Evolutionary conservation across 2,797 vertebrate genomes (phyloP).

Genomic region (Anguilla megastoma): DNA sequence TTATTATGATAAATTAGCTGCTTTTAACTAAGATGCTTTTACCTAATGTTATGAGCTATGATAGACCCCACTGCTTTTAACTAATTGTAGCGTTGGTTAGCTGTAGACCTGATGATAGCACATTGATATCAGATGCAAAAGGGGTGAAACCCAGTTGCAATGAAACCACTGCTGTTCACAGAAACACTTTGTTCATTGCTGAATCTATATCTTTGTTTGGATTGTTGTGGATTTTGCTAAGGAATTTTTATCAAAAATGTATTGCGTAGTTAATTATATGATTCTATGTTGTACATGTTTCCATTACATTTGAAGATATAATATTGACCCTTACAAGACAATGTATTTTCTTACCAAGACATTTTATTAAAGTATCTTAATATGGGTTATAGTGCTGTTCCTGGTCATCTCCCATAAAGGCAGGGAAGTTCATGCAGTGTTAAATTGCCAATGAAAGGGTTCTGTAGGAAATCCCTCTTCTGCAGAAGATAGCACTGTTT

Average conservation of each 20-base stretch:
- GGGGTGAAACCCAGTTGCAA: not conserved
- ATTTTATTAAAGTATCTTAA: not conserved
- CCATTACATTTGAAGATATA: conserved; percentile 14
- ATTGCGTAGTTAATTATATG: not conserved
- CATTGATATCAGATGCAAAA: no score
- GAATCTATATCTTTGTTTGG: not conserved
- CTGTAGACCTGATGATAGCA: no score
- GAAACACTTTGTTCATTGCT: not conserved
- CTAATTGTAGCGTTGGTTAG: no score
- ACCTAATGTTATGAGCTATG: no score
- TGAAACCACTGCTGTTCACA: not conserved
- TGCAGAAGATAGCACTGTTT: conserved; percentile 56
- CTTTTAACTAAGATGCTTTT: no score
- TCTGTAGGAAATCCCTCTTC: conserved; percentile 52
- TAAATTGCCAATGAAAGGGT: conserved; percentile 48
- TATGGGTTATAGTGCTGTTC: conserved; percentile 42
- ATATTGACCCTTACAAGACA: not conserved
- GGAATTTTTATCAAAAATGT: not conserved
- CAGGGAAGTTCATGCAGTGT: conserved; percentile 50
- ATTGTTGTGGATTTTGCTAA: not conserved
- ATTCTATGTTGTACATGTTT: not conserved
- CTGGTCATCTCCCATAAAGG: conserved; percentile 51
- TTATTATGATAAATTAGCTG: no score
- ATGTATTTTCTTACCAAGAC: not conserved
- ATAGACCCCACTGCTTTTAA: no score